A percentile compares a stretch with the other conserved stretches of the same genome.
These are phyloP conservation scores for Blomia tropicalis DNA, from an alignment of 2,888 invertebrate genomes.

Conservation along the genomic window DNA sequence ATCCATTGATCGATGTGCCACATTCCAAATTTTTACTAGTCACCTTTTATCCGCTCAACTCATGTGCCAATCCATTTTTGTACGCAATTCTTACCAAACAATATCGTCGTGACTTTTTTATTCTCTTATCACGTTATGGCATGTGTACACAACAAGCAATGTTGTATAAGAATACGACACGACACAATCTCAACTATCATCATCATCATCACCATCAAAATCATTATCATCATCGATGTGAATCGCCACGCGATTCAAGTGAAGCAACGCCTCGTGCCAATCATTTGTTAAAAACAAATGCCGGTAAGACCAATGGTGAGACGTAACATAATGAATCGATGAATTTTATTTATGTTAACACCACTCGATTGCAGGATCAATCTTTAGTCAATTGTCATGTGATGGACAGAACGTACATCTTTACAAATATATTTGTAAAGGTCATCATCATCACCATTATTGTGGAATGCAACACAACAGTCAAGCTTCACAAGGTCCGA, in stretches of 20 bases:
- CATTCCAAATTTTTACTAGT: constrained; percentile 54
- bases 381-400: constrained; percentile 23
- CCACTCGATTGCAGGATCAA: constrained; percentile 17
- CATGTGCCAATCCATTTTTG: constrained; percentile 78
- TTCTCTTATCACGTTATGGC: constrained; percentile 47
- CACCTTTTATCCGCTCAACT: constrained; percentile 77
- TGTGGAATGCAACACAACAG: not conserved
- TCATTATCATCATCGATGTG: not conserved
- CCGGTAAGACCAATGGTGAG: not conserved
- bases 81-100: constrained; percentile 78
- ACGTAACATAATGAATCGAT: no score
- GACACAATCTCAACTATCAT: constrained; percentile 18
- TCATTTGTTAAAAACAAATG: not conserved
- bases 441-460: constrained; percentile 11
- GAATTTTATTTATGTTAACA: no score
- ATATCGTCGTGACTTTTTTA: constrained; percentile 57
- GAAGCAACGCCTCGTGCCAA: not conserved
- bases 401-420: constrained; percentile 18
- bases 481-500: not conserved
- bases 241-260: not conserved
- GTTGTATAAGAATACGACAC: constrained; percentile 28
- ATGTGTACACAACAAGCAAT: constrained; percentile 30
- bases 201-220: constrained; percentile 23
- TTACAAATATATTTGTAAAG: constrained; percentile 17
- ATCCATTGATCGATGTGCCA: constrained; percentile 60